Conservation (phyloP, 2,113 vertebrate species). For the Leucopsar rothschildi region DNA sequence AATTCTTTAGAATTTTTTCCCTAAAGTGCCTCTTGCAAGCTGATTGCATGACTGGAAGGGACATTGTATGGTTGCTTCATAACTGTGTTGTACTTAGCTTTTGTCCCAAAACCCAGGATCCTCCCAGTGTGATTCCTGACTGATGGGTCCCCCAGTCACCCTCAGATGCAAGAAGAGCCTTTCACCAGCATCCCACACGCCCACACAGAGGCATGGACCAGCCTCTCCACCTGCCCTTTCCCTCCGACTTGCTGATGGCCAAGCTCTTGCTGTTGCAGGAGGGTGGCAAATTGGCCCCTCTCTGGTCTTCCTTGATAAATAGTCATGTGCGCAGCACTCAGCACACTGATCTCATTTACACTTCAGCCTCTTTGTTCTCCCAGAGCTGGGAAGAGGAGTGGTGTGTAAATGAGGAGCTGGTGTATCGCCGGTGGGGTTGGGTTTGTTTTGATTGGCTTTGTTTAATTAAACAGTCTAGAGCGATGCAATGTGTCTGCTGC, state of each 20-base stretch:
- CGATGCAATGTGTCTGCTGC: background rate
- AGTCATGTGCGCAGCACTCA: background rate
- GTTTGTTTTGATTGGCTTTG: background rate
- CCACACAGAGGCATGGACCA: fast-evolving
- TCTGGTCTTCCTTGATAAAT: background rate
- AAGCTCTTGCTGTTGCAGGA: background rate
- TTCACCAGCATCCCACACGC: fast-evolving
- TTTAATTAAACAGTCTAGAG: constrained; percentile 47
- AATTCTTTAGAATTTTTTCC: background rate
- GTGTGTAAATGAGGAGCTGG: background rate
- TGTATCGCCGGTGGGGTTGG: background rate
- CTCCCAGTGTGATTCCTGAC: background rate
- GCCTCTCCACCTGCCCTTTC: background rate
- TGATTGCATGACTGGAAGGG: background rate
- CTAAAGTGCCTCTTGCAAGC: background rate
- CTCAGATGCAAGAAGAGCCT: fast-evolving
- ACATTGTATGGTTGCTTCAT: background rate
- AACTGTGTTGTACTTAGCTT: background rate
- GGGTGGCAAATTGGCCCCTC: background rate
- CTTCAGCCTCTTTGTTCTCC: background rate
- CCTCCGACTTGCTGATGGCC: background rate
- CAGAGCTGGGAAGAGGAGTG: background rate
- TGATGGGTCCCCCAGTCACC: background rate
- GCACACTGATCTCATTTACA: background rate
- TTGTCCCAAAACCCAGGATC: background rate